phyloP scores from a whole-genome alignment of 2,797 vertebrate species.

The Lateolabrax maculatus region DNA sequence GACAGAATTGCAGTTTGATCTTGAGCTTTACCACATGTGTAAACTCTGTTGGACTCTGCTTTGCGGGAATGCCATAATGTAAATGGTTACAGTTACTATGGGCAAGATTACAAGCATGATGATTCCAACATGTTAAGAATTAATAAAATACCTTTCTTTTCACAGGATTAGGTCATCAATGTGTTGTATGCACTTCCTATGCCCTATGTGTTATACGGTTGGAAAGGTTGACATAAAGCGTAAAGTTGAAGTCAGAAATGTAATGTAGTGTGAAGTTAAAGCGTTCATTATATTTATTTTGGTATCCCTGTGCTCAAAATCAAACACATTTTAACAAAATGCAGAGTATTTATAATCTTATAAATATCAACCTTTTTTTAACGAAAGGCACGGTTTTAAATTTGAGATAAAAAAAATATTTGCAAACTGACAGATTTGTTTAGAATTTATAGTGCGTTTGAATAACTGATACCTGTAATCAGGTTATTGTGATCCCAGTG shows the following conservation, averaged over 20 bases:
- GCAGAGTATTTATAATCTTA: background rate
- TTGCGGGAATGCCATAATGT: conserved; percentile 21
- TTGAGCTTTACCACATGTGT: conserved; percentile 50
- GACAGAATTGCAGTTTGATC: conserved; percentile 57
- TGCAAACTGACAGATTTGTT: background rate
- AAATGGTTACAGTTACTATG: conserved; percentile 35
- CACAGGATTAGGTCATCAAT: background rate
- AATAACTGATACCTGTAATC: conserved; percentile 5
- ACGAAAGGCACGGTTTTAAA: background rate
- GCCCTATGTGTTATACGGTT: conserved; percentile 1
- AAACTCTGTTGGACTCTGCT: conserved; percentile 32
- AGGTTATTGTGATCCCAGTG: conserved; percentile 24
- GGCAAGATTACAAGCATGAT: conserved; percentile 16
- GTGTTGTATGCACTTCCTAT: conserved; percentile 6
- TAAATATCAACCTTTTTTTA: background rate
- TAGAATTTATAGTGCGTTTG: background rate
- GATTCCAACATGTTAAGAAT: conserved; percentile 36
- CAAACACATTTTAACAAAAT: no score
- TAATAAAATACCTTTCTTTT: conserved; percentile 15
- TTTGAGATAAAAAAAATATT: background rate
- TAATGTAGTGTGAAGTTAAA: conserved; percentile 21
- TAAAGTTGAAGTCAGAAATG: conserved; percentile 4
- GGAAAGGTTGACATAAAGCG: background rate
- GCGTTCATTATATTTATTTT: conserved; percentile 1
- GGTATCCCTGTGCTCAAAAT: no score